Evolutionary conservation across 1,140 invertebrate species (phyloP).

Genomic region (Lucilia cuprina): DNA sequence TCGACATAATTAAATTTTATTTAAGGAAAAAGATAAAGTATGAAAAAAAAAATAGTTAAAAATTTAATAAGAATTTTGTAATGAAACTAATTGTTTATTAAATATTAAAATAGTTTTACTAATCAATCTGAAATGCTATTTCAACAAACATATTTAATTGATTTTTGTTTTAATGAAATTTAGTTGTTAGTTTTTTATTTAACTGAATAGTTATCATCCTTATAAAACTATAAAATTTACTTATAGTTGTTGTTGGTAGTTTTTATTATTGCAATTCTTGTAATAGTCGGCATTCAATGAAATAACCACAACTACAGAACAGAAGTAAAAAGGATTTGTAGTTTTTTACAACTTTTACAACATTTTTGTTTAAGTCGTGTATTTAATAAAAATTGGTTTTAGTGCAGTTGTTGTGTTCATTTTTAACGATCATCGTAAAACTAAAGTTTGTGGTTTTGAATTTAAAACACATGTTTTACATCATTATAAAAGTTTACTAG

Average conservation of each 20-base stretch:
- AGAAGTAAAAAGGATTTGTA: neutral
- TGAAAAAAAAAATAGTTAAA: too few relatives aligned
- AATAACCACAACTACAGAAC: neutral
- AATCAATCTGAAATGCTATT: too few relatives aligned
- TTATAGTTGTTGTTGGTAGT: neutral
- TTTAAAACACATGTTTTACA: constrained; percentile 1
- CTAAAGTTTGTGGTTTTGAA: neutral
- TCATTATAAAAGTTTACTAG: neutral
- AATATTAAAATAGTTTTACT: too few relatives aligned
- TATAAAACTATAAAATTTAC: neutral
- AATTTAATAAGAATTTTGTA: too few relatives aligned
- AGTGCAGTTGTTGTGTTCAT: neutral
- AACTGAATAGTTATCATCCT: neutral
- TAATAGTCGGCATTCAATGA: neutral
- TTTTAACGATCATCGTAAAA: constrained; percentile 5
- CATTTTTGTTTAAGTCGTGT: neutral
- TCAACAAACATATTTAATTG: neutral
- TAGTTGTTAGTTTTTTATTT: neutral
- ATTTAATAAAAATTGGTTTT: neutral
- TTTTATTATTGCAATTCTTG: neutral
- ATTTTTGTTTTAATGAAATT: neutral
- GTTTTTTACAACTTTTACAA: neutral
- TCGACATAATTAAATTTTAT: too few relatives aligned
- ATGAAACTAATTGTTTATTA: too few relatives aligned
- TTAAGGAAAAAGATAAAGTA: too few relatives aligned